Evolutionary conservation across 1,140 invertebrate genomes (phyloP).

Genomic region (Pollicipes pollicipes): DNA sequence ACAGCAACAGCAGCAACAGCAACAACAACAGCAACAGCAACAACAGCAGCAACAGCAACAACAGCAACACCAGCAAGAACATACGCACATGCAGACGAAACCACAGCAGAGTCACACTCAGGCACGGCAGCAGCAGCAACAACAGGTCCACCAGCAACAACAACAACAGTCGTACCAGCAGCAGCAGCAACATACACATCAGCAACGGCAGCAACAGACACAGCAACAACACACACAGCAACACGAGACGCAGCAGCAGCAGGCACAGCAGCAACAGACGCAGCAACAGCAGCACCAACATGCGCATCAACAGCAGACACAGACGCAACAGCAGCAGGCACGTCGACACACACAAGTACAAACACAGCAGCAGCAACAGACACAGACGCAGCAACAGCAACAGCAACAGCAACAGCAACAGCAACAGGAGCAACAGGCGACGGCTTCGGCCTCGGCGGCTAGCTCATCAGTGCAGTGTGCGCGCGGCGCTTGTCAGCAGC

Average conservation of each 20-base stretch:
- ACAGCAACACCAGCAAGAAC: constrained; percentile 24
- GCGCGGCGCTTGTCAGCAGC: neutral
- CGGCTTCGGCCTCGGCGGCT: constrained; percentile 15
- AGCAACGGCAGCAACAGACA: constrained; percentile 19
- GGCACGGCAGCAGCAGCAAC: constrained; percentile 17
- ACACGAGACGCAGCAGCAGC: constrained; percentile 21
- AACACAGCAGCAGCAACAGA: constrained; percentile 9
- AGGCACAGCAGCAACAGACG: constrained; percentile 17
- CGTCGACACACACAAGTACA: constrained; percentile 3
- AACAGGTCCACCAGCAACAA: constrained; percentile 20
- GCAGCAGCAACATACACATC: constrained; percentile 3
- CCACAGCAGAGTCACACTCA: too few species aligned
- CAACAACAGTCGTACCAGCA: constrained; percentile 12
- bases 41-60: constrained; percentile 23
- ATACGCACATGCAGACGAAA: constrained; percentile 16
- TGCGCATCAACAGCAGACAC: constrained; percentile 3
- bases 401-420: constrained; percentile 9
- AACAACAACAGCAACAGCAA: constrained; percentile 21
- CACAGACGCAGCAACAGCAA: constrained; percentile 8
- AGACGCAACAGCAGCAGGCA: neutral
- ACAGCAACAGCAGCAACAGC: constrained; percentile 17
- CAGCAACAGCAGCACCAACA: constrained; percentile 11
- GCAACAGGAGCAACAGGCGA: constrained; percentile 21
- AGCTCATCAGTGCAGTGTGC: constrained; percentile 12
- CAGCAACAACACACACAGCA: constrained; percentile 23